phyloP scores from a whole-genome alignment of 2,113 vertebrate genomes.

The Cryptomyrus ogoouensis region DNA sequence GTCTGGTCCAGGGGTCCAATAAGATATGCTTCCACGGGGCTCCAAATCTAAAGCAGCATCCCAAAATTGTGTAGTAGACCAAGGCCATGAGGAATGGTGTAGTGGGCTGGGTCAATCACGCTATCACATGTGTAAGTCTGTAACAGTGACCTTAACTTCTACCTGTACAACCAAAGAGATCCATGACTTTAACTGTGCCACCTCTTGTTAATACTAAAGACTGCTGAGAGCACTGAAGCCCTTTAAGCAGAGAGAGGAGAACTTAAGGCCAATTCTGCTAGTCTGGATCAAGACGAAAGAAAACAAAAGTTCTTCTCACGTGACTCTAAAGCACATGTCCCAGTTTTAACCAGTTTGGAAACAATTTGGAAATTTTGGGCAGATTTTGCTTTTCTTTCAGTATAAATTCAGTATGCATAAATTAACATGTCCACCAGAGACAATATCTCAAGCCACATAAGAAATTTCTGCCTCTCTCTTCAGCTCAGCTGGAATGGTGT shows the following conservation, averaged over 20 bases:
- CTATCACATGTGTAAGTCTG: not conserved
- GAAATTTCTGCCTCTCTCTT: not conserved
- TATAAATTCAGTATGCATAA: not conserved
- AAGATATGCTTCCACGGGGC: no score
- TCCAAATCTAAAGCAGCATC: not conserved
- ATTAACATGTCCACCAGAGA: not conserved
- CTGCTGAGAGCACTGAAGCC: not conserved
- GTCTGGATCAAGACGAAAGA: not conserved
- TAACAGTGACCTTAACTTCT: not conserved
- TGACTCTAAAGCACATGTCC: not conserved
- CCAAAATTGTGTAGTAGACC: not conserved
- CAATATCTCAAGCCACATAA: not conserved
- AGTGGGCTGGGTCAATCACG: not conserved
- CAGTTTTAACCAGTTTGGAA: not conserved
- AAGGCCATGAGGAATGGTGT: not conserved
- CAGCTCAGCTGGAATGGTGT: constrained; percentile 4
- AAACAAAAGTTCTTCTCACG: not conserved
- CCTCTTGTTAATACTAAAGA: not conserved
- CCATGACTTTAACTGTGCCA: not conserved
- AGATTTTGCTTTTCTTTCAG: not conserved
- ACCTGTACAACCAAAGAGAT: not conserved
- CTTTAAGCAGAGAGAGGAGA: not conserved
- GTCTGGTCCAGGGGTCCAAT: not conserved
- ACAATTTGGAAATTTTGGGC: not conserved
- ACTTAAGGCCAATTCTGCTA: not conserved